Base-by-base conservation (phyloP, 2,797 vertebrate species). In the Lophotriccus pileatus region DNA sequence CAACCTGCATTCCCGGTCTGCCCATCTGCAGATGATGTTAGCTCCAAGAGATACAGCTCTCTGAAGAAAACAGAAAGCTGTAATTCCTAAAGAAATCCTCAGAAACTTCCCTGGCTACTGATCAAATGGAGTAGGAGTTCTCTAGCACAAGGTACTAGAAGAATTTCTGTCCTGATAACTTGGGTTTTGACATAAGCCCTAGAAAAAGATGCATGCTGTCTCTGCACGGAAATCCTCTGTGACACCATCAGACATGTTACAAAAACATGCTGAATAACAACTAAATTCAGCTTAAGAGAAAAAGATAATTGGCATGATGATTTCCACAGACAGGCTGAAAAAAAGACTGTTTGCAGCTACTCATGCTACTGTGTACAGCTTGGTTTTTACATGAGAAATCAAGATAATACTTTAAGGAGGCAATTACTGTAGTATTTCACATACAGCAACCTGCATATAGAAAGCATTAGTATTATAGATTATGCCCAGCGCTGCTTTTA, bases 331-430 rank as follows among this genome's bases (percentile, higher is more conserved):
- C 23, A 25, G 72, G 10, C 14, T 86, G 50, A 50, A 81, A 68
- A 81, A 92, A 80, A 34, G 4, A 9, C 23, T 14, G 21, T 72
- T 81, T 90, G 39, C 15, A 1, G 44, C 76, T 78, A 59, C 69
- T 94, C 55, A 58, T 55, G 50, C 28, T 88, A 9, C 66, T 59
- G 58, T 89, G 76, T 95, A 81, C 60, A 93, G 52, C 36, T 73
- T 73, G 47, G 23, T 59, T 95, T 95, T 95, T 88, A 86, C 79
- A 73, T 36, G 77, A 91, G 67, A 93, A 95, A 93, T 94, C 87
- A 94, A 93, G 66, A 91, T 91, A 88, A 93, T 88, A 93, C 87
- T 93, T 95, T 88, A 90, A 96, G 73, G 87, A 94, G 66, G 77
- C 73, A 92, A 95, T 95, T 96, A 84, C 83, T 82, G 55, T 34